Evolutionary conservation across 2,113 vertebrate species (phyloP), one percentile per base, ranked within the genome.

Genomic region (Meriones unguiculatus): DNA sequence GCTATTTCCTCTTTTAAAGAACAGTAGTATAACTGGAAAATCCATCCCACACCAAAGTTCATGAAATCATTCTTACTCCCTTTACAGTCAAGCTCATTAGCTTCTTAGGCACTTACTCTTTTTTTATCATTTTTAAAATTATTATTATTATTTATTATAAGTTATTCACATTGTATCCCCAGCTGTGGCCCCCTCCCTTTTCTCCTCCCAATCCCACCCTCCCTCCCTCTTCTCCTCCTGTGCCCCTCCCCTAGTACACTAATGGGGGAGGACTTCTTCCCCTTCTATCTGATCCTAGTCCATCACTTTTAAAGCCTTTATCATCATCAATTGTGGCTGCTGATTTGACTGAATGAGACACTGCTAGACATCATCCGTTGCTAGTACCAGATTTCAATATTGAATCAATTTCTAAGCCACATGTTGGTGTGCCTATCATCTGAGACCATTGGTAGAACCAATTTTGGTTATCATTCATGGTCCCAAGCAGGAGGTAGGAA

Each of bases 1-100:
- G 70, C 30, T 4, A 1, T 93, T 94, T 92, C 72, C 86, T 84
- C 87, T 90, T 64, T 64, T 30, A 54, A 89, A 75, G 35, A 85
- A 2, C 3, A 84, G 38, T 41, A 84, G 1, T 38, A 7, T 13
- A 50, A 64, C 81, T 30, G 73, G 3, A 93, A 92, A 87, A 93
- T 25, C 30, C n/a, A 84, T 13, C 17, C 50, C 20, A 54, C 9
- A 46, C 5, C 38, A 32, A 20, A 78, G 32, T 32, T 35, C 50
- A 75, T 64, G 7, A 0, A 50, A 32, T n/a, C 46, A 70, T 20
- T 32, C 15, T 64, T 32, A 46, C 7, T 81, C 2, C 28, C 24
- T 7, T 88, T 50, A 35, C 0, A 57, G 67, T 41, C n/a, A 76
- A 86, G 17, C 65, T 73, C 12, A 52, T 54, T 6, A 73, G 70